phyloP scores from a whole-genome alignment of 2,113 vertebrate species.

The Rhea americana region DNA sequence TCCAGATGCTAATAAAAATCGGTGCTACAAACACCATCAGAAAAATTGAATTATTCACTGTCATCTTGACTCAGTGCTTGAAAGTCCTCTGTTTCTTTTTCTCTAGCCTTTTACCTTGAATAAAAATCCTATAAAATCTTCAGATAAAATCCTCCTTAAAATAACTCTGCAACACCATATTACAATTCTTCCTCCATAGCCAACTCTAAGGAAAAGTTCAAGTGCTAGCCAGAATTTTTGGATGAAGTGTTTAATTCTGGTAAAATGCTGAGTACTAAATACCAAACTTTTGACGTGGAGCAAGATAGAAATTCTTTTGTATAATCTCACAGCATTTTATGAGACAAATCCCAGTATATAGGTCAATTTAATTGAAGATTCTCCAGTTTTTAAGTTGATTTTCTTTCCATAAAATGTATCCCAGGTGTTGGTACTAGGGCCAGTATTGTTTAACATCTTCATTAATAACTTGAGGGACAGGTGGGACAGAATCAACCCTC shows the following conservation, averaged over 20 bases:
- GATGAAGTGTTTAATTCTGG: background rate
- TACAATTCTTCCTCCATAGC: background rate
- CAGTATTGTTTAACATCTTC: background rate
- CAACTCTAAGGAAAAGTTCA: background rate
- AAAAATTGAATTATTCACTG: background rate
- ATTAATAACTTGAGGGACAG: background rate
- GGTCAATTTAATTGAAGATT: background rate
- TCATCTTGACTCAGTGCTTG: background rate
- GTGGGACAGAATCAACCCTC: background rate
- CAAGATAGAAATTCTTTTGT: background rate
- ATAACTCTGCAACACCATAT: background rate
- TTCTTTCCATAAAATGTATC: background rate
- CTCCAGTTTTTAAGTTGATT: background rate
- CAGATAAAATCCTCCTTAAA: background rate
- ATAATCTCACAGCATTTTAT: background rate
- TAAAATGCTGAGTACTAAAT: background rate
- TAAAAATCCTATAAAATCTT: background rate
- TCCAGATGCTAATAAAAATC: background rate
- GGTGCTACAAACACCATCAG: background rate
- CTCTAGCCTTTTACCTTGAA: background rate
- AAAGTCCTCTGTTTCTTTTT: background rate
- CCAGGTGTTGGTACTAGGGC: background rate
- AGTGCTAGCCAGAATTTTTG: background rate
- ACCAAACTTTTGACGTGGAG: background rate
- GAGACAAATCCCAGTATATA: background rate